Conservation (phyloP, 2,113 vertebrate species). For the Chamaea fasciata region DNA sequence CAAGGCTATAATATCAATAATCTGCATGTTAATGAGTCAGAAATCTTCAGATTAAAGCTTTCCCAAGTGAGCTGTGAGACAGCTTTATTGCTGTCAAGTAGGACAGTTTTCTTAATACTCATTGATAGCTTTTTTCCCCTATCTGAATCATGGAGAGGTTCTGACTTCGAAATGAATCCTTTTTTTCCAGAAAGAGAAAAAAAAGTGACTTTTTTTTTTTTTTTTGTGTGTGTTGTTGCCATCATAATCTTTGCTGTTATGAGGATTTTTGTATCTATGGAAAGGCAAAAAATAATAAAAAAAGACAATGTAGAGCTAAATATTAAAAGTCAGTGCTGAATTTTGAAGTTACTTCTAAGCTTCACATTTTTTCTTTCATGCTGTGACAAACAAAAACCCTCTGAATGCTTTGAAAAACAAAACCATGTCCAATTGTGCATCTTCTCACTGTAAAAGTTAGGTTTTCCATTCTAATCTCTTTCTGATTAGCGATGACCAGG, state of each 20-base stretch:
- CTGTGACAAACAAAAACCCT: background rate
- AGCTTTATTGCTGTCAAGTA: background rate
- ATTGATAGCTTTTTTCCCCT: background rate
- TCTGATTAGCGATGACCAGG: background rate
- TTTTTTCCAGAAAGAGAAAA: background rate
- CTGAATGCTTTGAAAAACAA: background rate
- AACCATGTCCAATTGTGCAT: background rate
- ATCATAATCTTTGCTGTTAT: background rate
- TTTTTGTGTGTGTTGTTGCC: background rate
- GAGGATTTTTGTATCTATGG: background rate
- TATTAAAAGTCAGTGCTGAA: background rate
- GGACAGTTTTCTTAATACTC: background rate
- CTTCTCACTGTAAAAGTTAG: background rate
- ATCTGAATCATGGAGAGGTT: background rate
- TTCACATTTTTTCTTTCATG: background rate
- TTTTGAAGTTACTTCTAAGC: background rate
- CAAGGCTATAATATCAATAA: slow-evolving; percentile 22
- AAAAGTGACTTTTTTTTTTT: background rate
- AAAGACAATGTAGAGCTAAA: background rate
- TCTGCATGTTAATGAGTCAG: slow-evolving; percentile 19
- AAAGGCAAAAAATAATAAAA: background rate
- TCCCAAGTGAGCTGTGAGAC: background rate
- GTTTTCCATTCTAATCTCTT: background rate
- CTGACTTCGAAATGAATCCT: background rate
- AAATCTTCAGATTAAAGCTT: slow-evolving; percentile 7